Evolutionary conservation across 1,140 invertebrate genomes (phyloP).

Genomic region (Battus philenor): DNA sequence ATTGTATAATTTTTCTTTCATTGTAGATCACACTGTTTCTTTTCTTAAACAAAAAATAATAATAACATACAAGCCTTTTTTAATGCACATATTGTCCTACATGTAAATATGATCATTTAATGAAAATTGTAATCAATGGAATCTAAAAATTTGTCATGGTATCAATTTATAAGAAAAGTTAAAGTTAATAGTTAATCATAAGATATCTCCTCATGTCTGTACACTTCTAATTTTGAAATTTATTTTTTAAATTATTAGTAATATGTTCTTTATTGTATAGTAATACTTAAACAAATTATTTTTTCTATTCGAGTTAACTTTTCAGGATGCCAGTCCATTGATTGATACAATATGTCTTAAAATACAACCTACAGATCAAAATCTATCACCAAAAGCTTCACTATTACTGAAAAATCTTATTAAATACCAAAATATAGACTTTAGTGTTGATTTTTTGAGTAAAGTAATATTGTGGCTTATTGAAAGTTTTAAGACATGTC

Average conservation of each 20-base stretch:
- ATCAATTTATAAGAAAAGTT: neutral
- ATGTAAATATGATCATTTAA: no score
- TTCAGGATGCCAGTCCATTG: slow-evolving; percentile 49
- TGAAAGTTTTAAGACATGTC: slow-evolving; percentile 48
- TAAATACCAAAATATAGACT: slow-evolving; percentile 50
- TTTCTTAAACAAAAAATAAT: no score
- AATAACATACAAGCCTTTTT: no score
- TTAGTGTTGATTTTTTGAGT: slow-evolving; percentile 34
- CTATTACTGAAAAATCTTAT: slow-evolving; percentile 51
- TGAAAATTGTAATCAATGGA: no score
- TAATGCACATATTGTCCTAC: no score
- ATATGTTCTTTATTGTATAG: neutral
- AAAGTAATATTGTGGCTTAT: slow-evolving; percentile 52
- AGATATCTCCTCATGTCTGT: neutral
- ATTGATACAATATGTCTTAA: slow-evolving; percentile 45
- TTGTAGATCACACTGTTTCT: no score
- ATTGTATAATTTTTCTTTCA: no score
- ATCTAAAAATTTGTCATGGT: neutral
- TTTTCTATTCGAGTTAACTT: slow-evolving; percentile 9
- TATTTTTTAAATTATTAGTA: neutral
- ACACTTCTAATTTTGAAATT: neutral
- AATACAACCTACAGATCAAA: slow-evolving; percentile 55
- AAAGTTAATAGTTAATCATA: neutral
- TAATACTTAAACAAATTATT: neutral
- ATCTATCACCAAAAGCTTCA: slow-evolving; percentile 54